Evolutionary conservation across 2,797 vertebrate genomes (phyloP).

Genomic region (Enteromius thamalakanensis): DNA sequence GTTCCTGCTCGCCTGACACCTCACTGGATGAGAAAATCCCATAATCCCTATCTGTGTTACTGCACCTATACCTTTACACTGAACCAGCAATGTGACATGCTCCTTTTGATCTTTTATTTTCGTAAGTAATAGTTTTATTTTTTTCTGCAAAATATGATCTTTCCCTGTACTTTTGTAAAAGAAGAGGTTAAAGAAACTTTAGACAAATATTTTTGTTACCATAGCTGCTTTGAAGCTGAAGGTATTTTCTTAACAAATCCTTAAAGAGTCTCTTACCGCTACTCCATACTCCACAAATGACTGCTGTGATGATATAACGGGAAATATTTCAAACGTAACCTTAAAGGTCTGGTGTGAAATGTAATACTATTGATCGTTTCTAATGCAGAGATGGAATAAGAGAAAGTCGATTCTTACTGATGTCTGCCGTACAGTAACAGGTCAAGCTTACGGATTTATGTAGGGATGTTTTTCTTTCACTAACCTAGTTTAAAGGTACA

Average conservation of each 20-base stretch:
- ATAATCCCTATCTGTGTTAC: conserved; percentile 16
- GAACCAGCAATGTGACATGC: conserved; percentile 43
- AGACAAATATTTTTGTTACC: conserved; percentile 54
- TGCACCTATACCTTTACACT: conserved; percentile 35
- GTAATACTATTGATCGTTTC: conserved; percentile 14
- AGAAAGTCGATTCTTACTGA: neutral
- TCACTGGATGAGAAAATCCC: conserved; percentile 17
- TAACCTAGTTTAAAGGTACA: conserved; percentile 56
- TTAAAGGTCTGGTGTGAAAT: conserved; percentile 19
- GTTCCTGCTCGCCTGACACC: neutral
- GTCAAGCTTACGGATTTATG: conserved; percentile 14
- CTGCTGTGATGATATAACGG: conserved; percentile 32
- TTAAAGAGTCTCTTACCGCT: conserved; percentile 29
- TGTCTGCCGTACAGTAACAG: conserved; percentile 4
- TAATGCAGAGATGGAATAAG: neutral
- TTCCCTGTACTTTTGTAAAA: conserved; percentile 37
- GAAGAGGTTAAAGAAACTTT: conserved; percentile 34
- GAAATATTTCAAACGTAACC: conserved; percentile 53
- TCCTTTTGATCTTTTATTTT: conserved; percentile 20
- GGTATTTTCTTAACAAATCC: conserved; percentile 47
- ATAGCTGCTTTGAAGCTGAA: conserved; percentile 41
- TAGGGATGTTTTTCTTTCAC: conserved; percentile 33
- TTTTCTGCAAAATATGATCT: conserved; percentile 17
- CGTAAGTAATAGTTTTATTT: conserved; percentile 16
- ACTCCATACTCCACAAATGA: conserved; percentile 9